Percentiles rank a stretch among this genome's conserved stretches.
phyloP scores from a whole-genome alignment of 2,797 vertebrate genomes.

The Notolepis coatsorum region DNA sequence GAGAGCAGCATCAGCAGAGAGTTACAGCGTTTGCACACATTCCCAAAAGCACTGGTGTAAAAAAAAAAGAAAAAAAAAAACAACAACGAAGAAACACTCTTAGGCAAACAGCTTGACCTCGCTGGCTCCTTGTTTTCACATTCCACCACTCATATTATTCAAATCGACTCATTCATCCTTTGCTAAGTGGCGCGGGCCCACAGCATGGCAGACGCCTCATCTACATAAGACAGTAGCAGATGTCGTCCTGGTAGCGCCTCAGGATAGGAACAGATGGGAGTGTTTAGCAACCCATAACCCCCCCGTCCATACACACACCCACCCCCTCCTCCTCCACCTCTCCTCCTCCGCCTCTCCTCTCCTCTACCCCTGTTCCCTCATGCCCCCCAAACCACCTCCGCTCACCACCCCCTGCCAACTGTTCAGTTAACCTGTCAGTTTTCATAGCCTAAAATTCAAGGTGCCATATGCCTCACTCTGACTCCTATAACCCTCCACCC shows the following conservation, averaged over 20 bases:
- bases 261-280: slow-evolving; percentile 90
- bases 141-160: slow-evolving; percentile 65
- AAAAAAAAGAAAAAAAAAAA: slow-evolving; percentile 64
- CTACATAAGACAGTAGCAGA: slow-evolving; percentile 88
- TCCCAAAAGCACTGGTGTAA: slow-evolving; percentile 74
- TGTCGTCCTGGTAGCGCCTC: slow-evolving; percentile 81
- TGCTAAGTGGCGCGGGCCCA: slow-evolving; percentile 83
- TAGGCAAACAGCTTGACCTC: slow-evolving; percentile 87
- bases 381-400: slow-evolving; percentile 12
- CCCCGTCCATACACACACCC: slow-evolving; percentile 47
- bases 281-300: slow-evolving; percentile 86
- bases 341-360: slow-evolving; percentile 26
- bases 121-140: slow-evolving; percentile 75
- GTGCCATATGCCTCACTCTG: slow-evolving; percentile 87
- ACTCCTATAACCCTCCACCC: slow-evolving; percentile 64
- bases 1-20: slow-evolving; percentile 75
- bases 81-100: slow-evolving; percentile 74
- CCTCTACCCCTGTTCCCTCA: slow-evolving; percentile 24
- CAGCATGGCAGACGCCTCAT: slow-evolving; percentile 74
- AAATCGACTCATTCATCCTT: slow-evolving; percentile 71
- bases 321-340: slow-evolving; percentile 5
- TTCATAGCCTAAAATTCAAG: slow-evolving; percentile 83
- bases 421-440: slow-evolving; percentile 89
- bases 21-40: slow-evolving; percentile 81
- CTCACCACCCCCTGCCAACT: slow-evolving; percentile 56